Percentiles rank a stretch among this genome's conserved stretches.
These are phyloP conservation scores for Physella acuta DNA, from an alignment of 1,140 invertebrate species.

Conservation along the genomic window DNA sequence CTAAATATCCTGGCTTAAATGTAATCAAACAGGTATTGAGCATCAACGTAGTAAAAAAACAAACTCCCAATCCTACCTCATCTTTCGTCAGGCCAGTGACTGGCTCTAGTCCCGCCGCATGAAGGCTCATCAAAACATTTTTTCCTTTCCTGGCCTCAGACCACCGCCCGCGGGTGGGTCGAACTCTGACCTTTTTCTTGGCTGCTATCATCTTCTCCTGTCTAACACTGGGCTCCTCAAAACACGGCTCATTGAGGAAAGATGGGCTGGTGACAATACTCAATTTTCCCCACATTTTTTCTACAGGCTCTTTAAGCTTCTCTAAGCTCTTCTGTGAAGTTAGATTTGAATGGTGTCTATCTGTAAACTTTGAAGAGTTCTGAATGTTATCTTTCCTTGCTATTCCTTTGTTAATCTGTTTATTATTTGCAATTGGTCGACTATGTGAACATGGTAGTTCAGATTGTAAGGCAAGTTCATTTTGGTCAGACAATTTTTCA, in stretches of 20 bases:
- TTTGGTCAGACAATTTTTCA: neutral
- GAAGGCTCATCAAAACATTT: neutral
- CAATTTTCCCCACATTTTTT: neutral
- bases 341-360: neutral
- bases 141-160: slow-evolving; percentile 29
- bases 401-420: neutral
- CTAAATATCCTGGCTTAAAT: too few species aligned
- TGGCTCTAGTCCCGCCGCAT: neutral
- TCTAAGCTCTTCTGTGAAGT: neutral
- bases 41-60: too few species aligned
- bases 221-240: slow-evolving; percentile 35
- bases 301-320: neutral
- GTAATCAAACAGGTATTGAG: too few species aligned
- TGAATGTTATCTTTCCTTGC: neutral
- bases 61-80: neutral
- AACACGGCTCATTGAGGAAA: neutral
- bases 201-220: slow-evolving; percentile 41
- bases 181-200: slow-evolving; percentile 32
- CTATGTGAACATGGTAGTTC: neutral
- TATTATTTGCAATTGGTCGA: neutral
- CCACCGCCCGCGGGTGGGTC: slow-evolving; percentile 37
- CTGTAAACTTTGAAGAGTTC: neutral
- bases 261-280: neutral
- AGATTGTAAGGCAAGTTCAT: neutral
- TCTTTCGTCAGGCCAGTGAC: slow-evolving; percentile 24